Evolutionary conservation across 2,113 vertebrate genomes (phyloP), one percentile per base, ranked within the genome.

Genomic region (Lagopus leucura): DNA sequence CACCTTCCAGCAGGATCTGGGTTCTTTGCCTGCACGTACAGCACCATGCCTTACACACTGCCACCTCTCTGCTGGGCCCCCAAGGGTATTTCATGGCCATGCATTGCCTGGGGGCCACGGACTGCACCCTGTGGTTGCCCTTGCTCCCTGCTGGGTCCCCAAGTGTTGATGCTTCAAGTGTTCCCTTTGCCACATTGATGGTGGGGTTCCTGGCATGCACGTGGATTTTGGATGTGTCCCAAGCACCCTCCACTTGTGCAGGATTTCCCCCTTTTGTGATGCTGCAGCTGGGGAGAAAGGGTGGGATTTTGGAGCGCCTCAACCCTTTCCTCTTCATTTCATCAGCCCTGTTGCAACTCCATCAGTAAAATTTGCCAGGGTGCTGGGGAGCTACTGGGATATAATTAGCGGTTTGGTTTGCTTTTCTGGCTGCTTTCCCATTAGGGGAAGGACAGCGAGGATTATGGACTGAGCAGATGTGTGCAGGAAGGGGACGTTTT

Each of bases 401-500:
- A 76, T 95, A 94, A 94, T 95, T 92, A 96, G 88, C 47, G 30
- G 65, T 91, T 92, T 86, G 60, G 25, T 96, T 96, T n/a, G 10
- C 80, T 96, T 92, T 94, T 43, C 89, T 95, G 89, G 92, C 91
- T 89, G 88, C 79, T 72, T 88, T 91, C 95, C 94, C 65, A 0
- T 63, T 73, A 67, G 76, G 82, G 91, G 89, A 93, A 93, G 91
- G 82, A 47, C 73, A 45, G 21, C 0, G 11, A 61, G 83, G 90
- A 80, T 94, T 95, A 89, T 90, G 91, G 88, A 79, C 1, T 6
- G 81, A 95, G 82, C 95, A 95, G 96, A 92, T 96, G 94, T 88
- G 83, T 67, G 52, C 57, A 92, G 93, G 93, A 94, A 93, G 90
- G 90, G 80, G 93, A 43, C 0, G 5, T 80, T 89, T 70, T 16